phyloP scores from a whole-genome alignment of 1,140 invertebrate species.

The Spodoptera litura region DNA sequence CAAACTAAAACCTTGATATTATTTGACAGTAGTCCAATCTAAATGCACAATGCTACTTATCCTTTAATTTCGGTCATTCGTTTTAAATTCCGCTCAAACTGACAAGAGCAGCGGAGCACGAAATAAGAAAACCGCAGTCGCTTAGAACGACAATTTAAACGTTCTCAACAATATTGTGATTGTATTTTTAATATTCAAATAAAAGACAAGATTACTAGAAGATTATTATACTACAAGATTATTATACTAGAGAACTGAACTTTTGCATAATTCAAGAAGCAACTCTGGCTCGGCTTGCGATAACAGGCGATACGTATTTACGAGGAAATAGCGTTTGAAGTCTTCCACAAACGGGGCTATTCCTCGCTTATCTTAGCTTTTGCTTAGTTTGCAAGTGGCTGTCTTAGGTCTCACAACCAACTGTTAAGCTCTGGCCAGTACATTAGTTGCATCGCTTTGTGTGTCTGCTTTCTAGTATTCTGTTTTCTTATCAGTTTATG shows the following conservation, averaged over 20 bases:
- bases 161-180: conserved; percentile 32
- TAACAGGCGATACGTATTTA: conserved; percentile 46
- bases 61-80: neutral
- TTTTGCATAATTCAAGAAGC: conserved; percentile 47
- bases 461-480: neutral
- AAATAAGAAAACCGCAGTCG: conserved; percentile 24
- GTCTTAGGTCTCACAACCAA: conserved; percentile 13
- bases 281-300: conserved; percentile 15
- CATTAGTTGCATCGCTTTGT: conserved; percentile 18
- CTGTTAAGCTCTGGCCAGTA: conserved; percentile 8
- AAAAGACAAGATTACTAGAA: conserved; percentile 27
- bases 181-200: conserved; percentile 44
- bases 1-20: conserved; percentile 1
- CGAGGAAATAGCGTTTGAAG: conserved; percentile 31
- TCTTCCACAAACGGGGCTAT: conserved; percentile 28
- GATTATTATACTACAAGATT: too few relatives aligned
- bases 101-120: conserved; percentile 7
- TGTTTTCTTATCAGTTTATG: neutral
- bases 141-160: conserved; percentile 21
- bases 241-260: conserved; percentile 27
- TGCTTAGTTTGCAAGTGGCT: conserved; percentile 10
- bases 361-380: conserved; percentile 34
- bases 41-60: conserved; percentile 18
- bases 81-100: conserved; percentile 15
- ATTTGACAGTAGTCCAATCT: neutral